Evolutionary conservation across 2,797 vertebrate species (phyloP), one percentile per base, ranked within the genome.

Genomic region (Halcyon chelicuti): DNA sequence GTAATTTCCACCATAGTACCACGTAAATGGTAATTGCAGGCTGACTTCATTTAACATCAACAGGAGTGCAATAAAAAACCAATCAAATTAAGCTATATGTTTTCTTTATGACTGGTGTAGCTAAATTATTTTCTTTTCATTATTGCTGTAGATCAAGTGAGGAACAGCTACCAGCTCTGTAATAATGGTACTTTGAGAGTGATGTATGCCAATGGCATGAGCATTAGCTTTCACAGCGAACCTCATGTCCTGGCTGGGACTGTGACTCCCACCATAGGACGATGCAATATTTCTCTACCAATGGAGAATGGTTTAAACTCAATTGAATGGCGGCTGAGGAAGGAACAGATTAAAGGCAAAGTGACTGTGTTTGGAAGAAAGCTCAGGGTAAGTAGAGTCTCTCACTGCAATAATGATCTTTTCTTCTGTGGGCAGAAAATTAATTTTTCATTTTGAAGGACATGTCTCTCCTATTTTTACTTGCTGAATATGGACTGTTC

Each of bases 131-230:
- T 97, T 95, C 57, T 94, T 87, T 95, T 93, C 95, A 86, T 96
- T 96, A 75, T 97, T 97, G 95, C 97, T 98, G 95, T 98, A 99
- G 99, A 99, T 98, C 99, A 99, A 98, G 99, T 99, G 96, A 98
- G 99, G 96, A 99, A 99, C 98, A 99, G 99, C 98, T 99, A 99
- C 98, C 99, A 99, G 98, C 98, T 99, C 95, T 99, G 99, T 96
- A 99, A 99, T 97, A 99, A 99, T 10, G 99, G 99, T 63, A 99
- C 99, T 62, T 98, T 99, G 97, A 98, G 99, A 97, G 99, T 99
- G 96, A 99, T 99, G 99, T 99, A 99, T 33, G 99, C 99, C 96
- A 99, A 99, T 31, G 99, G 99, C 51, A 99, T 99, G 99, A 99
- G 99, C 31, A 99, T 99, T 98, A 99, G 99, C 98, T 99, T 99